Evolutionary conservation across 2,797 vertebrate genomes (phyloP).

Genomic region (Sphenopsis melanotis): DNA sequence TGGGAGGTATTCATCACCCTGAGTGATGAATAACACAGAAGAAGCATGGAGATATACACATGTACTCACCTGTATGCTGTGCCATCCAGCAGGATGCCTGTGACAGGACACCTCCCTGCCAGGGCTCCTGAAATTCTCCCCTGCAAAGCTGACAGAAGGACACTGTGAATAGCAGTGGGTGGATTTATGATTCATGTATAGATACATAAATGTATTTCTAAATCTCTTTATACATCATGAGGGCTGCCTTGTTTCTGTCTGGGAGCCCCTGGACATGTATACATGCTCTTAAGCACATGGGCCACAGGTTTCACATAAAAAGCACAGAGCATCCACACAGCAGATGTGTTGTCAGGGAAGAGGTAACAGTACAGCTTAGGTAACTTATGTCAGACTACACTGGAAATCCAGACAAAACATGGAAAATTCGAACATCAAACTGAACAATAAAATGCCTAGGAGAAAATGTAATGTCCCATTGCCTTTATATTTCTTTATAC

Average conservation of each 20-base stretch:
- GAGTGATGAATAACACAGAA: background rate
- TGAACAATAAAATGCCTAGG: background rate
- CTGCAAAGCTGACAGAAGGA: background rate
- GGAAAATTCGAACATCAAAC: background rate
- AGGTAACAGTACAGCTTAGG: background rate
- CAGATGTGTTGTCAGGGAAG: background rate
- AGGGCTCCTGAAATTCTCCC: background rate
- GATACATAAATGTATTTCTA: background rate
- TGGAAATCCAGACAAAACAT: background rate
- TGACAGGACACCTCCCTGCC: background rate
- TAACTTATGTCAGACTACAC: background rate
- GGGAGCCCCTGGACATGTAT: background rate
- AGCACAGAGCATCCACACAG: background rate
- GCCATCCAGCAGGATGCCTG: background rate
- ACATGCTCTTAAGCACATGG: background rate
- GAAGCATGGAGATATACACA: background rate
- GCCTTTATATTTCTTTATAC: background rate
- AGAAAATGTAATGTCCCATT: background rate
- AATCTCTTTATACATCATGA: background rate
- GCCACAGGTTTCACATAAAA: background rate
- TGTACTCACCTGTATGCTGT: rapidly evolving
- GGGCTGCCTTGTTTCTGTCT: background rate
- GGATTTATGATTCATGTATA: background rate
- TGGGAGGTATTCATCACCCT: background rate
- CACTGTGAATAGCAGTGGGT: background rate